Conservation (phyloP, 2,888 invertebrate species). For the Perdita meconis region DNA sequence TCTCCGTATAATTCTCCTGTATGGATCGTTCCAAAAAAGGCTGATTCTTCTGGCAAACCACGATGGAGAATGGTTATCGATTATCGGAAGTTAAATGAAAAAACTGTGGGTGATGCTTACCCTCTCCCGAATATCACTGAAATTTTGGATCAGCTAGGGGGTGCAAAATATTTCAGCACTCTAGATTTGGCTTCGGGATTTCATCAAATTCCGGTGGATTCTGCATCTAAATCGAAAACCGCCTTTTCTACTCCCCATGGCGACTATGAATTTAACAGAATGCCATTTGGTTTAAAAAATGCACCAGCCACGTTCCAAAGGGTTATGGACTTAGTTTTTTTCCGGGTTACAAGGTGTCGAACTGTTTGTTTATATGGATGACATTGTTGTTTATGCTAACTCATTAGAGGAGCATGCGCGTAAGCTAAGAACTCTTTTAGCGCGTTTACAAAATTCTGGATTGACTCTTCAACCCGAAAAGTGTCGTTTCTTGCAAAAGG, state of each 20-base stretch:
- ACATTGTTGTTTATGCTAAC: too few relatives aligned
- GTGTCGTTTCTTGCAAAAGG: too few relatives aligned
- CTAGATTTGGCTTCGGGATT: neutral
- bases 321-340: neutral
- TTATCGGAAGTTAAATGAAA: neutral
- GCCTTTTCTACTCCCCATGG: neutral
- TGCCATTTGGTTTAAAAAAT: neutral
- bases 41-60: neutral
- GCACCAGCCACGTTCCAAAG: neutral
- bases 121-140: neutral
- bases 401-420: too few relatives aligned
- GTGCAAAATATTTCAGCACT: neutral
- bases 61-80: slow-evolving; percentile 1
- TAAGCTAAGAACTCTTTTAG: too few relatives aligned
- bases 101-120: neutral
- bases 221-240: neutral
- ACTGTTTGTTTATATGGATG: too few relatives aligned
- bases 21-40: neutral
- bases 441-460: too few relatives aligned
- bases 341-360: too few relatives aligned
- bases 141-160: neutral
- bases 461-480: too few relatives aligned
- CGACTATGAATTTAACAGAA: neutral
- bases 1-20: neutral
- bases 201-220: neutral